Base-by-base conservation (phyloP, 2,797 vertebrate genomes). In the Semotilus atromaculatus region DNA sequence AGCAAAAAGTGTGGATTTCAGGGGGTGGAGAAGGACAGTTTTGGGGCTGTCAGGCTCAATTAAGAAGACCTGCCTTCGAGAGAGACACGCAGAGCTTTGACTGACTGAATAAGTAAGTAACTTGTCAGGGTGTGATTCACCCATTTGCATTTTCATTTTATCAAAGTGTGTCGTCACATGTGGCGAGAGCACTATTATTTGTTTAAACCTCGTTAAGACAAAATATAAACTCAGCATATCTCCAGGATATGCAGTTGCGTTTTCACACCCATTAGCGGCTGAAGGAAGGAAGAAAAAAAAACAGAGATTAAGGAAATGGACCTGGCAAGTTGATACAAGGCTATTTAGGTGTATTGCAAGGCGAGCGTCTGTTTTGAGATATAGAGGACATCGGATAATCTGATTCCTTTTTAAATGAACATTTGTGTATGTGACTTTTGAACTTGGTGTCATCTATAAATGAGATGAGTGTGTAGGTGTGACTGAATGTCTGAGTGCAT, bases 1-100 rank as follows among this genome's bases (percentile, higher is more conserved):
- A 80, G 82, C 43, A 51, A 75, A 89, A 88, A 87, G 43, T 88
- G 82, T 60, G 80, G 53, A 80, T 83, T 85, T 88, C 45, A 72
- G 21, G 26, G 70, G 78, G 60, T 51, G 66, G 26, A 81, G 58
- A 76, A 67, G 53, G 83, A 85, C 83, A 58, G 80, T 58, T 66
- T 81, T 67, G 48, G 29, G 68, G 62, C 80, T 73, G 36, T 82
- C 73, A 38, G 79, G 68, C 45, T 55, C 38, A 76, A 31, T 74
- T 34, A 40, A 67, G 36, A 29, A 83, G 77, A 77, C 82, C 74
- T 85, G 58, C 67, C 77, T 74, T 48, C 45, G 4, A 83, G 68
- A 83, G 58, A 82, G 53, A 85, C 76, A 83, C 38, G 55, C 71
- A 26, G 66, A 88, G 80, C 34, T 75, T 82, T 74, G 72, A 74